Base-by-base conservation (phyloP, 2,113 vertebrate species). In the Danio rerio region DNA sequence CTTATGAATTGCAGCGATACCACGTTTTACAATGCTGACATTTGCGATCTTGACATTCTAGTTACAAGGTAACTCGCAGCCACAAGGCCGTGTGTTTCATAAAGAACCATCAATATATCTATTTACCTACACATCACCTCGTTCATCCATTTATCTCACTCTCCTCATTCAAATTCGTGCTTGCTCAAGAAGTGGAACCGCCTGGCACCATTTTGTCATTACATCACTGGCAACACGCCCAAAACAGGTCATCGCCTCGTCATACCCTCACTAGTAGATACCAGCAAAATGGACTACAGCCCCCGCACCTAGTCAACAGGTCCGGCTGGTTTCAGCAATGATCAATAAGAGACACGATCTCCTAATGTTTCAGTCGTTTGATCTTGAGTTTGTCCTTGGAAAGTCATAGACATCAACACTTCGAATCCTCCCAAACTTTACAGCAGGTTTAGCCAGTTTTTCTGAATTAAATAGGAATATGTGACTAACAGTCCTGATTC, bases 391-490 rank as follows among this genome's bases (percentile, higher is more conserved):
- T 77, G 18, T 9, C 43, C 58, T 77, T 40, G 18, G 43, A 77
- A 49, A 16, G 59, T 55, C 31, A 63, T 10, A 40, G 2, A 9
- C 12, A 7, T 53, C 7, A 53, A 53, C 63, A 55, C 49, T 55
- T 20, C 9, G 7, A 66, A 79, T 68, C 21, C 47, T n/a, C 52
- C 20, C 59, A 62, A 77, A 42, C 20, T 31, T 7, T 53, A 65
- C 7, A 78, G 47, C 76, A 65, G 20, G 76, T 65, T 15, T 42
- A 55, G 77, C 77, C 15, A 66, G 77, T 43, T 79, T 53, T 55
- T 66, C 42, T 47, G 18, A 40, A 16, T 63, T 15, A 21, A 61
- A 43, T 18, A 74, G 56, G 10, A 59, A 20, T 49, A 31, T 52
- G 59, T 52, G 45, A 63, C 45, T 49, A 50, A 77, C 58, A 77